phyloP scores from a whole-genome alignment of 2,888 invertebrate species.

The Scotopteryx bipunctaria region DNA sequence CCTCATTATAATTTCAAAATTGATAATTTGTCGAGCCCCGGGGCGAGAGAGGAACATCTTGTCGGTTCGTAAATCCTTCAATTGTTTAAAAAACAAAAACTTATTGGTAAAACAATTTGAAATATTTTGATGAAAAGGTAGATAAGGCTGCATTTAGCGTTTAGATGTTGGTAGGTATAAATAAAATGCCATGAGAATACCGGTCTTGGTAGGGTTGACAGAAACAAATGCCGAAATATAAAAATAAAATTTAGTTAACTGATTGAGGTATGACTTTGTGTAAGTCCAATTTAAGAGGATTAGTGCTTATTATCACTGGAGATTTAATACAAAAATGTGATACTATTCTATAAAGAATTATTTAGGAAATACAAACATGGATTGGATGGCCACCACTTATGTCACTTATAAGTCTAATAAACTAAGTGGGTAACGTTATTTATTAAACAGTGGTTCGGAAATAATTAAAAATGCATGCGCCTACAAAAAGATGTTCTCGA shows the following conservation, averaged over 20 bases:
- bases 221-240: conserved; percentile 3
- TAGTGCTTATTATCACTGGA: no score
- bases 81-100: conserved; percentile 40
- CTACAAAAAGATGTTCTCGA: no score
- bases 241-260: not conserved
- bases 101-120: conserved; percentile 62
- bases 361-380: no score
- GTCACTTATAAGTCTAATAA: no score
- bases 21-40: conserved; percentile 57
- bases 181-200: conserved; percentile 58
- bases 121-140: conserved; percentile 67
- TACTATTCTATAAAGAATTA: no score
- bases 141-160: conserved; percentile 62
- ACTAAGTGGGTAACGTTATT: no score
- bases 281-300: no score
- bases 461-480: no score
- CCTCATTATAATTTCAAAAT: conserved; percentile 53
- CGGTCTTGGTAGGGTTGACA: conserved; percentile 64
- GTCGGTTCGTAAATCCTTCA: conserved; percentile 65
- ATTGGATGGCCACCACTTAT: no score
- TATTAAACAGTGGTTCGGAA: no score
- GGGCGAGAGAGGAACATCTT: conserved; percentile 51
- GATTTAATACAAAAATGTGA: no score
- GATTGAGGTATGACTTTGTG: no score
- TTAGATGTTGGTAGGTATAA: conserved; percentile 53